Evolutionary conservation across 2,113 vertebrate genomes (phyloP).

Genomic region (Mesitornis unicolor): DNA sequence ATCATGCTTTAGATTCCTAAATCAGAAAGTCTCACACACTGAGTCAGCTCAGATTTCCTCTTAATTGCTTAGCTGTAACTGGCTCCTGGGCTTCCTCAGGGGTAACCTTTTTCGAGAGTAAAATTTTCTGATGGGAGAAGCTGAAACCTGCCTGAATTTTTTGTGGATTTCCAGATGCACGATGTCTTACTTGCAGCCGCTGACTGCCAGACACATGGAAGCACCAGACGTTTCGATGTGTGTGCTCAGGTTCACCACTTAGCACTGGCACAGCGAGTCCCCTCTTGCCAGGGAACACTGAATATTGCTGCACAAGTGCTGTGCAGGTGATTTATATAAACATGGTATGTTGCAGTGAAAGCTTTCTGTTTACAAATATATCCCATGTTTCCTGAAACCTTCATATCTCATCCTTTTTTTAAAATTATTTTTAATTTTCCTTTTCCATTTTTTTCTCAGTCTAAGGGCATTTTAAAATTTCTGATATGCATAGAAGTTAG

Average conservation of each 20-base stretch:
- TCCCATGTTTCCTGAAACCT: neutral
- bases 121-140: neutral
- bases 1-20: neutral
- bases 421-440: too few species aligned
- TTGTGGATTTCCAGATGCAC: neutral
- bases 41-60: neutral
- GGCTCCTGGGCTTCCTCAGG: neutral
- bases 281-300: neutral
- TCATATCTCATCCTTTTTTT: too few species aligned
- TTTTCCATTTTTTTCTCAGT: neutral
- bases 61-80: neutral
- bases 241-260: neutral
- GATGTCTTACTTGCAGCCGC: neutral
- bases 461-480: neutral
- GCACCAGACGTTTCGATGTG: neutral
- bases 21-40: neutral
- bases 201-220: neutral
- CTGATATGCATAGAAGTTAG: neutral
- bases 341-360: rapidly evolving
- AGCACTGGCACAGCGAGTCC: neutral
- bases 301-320: neutral
- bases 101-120: neutral
- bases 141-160: neutral
- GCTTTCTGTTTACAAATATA: neutral
- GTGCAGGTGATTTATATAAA: neutral